Percentiles rank a stretch among this genome's conserved stretches.
These are phyloP conservation scores for Noctilio leporinus DNA, from an alignment of 2,113 vertebrate species.

Conservation along the genomic window DNA sequence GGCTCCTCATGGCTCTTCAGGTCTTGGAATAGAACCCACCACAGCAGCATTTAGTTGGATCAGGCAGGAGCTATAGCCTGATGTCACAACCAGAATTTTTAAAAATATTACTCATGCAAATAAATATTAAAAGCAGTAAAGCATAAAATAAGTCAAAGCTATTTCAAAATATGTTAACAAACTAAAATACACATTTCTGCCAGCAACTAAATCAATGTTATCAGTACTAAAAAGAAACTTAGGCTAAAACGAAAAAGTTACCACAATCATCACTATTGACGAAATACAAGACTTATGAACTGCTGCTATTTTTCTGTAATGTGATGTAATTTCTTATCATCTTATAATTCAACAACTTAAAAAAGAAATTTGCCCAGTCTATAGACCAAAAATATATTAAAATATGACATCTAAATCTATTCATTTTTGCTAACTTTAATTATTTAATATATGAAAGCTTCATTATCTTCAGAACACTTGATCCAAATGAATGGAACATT, in stretches of 20 bases:
- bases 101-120: neutral
- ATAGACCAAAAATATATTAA: neutral
- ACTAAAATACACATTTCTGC: neutral
- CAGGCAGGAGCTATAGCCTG: neutral
- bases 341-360: slow-evolving; percentile 25
- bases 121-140: neutral
- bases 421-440: slow-evolving; percentile 1
- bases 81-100: neutral
- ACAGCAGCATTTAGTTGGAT: slow-evolving; percentile 22
- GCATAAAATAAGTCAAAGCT: neutral
- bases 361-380: slow-evolving; percentile 19
- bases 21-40: neutral
- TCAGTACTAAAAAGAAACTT: slow-evolving; percentile 21
- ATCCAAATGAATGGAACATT: neutral
- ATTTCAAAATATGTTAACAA: slow-evolving; percentile 22
- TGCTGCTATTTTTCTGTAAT: slow-evolving; percentile 47
- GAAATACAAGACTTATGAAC: slow-evolving; percentile 47
- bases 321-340: slow-evolving; percentile 24
- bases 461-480: neutral
- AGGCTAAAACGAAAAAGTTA: slow-evolving; percentile 40
- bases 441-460: slow-evolving; percentile 36
- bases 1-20: neutral
- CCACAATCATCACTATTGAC: slow-evolving; percentile 30
- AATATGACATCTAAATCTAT: neutral
- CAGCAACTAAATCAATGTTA: neutral